Evolutionary conservation across 2,888 invertebrate species (phyloP).

Genomic region (Ormyrus pomaceus): DNA sequence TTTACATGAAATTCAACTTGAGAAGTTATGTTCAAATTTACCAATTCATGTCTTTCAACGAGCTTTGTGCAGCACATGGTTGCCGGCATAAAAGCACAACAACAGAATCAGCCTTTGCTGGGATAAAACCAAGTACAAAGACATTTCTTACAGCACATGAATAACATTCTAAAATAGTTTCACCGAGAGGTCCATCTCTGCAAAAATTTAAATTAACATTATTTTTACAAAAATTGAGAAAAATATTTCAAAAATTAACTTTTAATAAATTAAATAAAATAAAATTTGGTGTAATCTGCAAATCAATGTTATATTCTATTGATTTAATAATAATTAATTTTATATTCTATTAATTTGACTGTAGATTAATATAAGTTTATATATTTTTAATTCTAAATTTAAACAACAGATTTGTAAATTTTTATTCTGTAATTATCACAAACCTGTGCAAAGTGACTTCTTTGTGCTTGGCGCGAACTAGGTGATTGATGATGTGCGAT

Average conservation of each 20-base stretch:
- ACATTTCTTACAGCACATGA: slow-evolving; percentile 99
- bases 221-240: slow-evolving; percentile 28
- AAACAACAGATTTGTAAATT: too few relatives aligned
- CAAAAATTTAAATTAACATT: too few relatives aligned
- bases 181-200: slow-evolving; percentile 97
- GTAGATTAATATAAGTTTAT: slow-evolving; percentile 1
- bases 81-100: slow-evolving; percentile 97
- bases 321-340: not conserved
- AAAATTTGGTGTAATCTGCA: not conserved
- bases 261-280: not conserved
- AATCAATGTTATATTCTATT: not conserved
- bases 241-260: slow-evolving; percentile 22
- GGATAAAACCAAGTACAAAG: slow-evolving; percentile 98
- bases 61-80: slow-evolving; percentile 98
- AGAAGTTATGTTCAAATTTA: slow-evolving; percentile 63
- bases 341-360: not conserved
- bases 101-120: slow-evolving; percentile 98
- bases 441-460: slow-evolving; percentile 94
- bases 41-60: slow-evolving; percentile 99
- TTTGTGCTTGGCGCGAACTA: slow-evolving; percentile 99
- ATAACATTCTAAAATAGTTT: slow-evolving; percentile 98
- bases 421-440: slow-evolving; percentile 10
- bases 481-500: slow-evolving; percentile 98
- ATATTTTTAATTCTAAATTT: not conserved
- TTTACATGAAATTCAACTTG: too few relatives aligned